Base-by-base conservation (phyloP, 2,888 invertebrate species). In the Microplitis deprimator region DNA sequence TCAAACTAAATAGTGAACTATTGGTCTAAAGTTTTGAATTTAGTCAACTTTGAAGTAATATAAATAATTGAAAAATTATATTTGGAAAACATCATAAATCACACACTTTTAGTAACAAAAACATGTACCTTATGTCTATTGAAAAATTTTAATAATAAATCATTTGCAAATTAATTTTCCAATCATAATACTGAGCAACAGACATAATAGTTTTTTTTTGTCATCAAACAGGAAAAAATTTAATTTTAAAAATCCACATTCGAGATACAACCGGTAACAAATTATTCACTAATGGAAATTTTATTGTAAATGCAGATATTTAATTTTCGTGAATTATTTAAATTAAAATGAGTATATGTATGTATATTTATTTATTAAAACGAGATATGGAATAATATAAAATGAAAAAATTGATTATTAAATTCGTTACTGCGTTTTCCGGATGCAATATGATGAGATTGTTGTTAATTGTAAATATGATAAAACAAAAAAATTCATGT, bases 391-490 rank as follows among this genome's bases (percentile, higher is more conserved):
- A 50, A 50, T 50, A 50, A 50, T 50, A 50, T 50, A 5, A 50
- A 50, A 50, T 29, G 38, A 38, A 13, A 13, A 65, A 65, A 38
- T 38, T 20, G 20, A 29, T 65, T 20, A 65, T 65, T 65, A 65
- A 65, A 65, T 65, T 38, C 65, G 13, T 13, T 29, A 38, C 20
- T 13, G 29, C 5, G 13, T 65, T 6, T 29, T 20, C 8, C 38
- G 10, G 38, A 13, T 29, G 38, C 13, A 29, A 65, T 29, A 38
- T 65, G 5, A 65, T 65, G 65, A 65, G 65, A 65, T 29, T 38
- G 20, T 65, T 65, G 38, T 20, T 65, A 65, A 29, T 29, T 29
- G 38, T 65, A 38, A 65, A 65, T 65, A 65, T 50, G 50, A 13
- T 3, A 3, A 1, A 65, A 29, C 29, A 29, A 38, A 17, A 64